Evolutionary conservation across 1,140 invertebrate genomes (phyloP).

Genomic region (Halictus rubicundus): DNA sequence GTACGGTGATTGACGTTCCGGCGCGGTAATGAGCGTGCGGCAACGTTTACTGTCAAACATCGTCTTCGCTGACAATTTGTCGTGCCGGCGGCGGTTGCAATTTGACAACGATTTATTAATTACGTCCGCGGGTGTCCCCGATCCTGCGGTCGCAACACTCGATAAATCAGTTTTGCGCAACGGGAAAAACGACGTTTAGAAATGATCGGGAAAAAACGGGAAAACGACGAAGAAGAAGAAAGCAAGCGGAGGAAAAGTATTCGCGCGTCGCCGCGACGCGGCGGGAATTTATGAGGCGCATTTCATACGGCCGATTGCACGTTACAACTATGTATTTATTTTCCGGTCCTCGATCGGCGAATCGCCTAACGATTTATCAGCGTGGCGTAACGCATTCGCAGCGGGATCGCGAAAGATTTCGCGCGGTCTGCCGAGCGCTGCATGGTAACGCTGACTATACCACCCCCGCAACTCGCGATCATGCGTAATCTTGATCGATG

Average conservation of each 20-base stretch:
- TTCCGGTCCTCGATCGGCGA: background rate
- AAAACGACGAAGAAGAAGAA: too few species aligned
- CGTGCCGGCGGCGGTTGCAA: background rate
- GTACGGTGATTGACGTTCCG: background rate
- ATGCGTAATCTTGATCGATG: background rate
- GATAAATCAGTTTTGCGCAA: constrained; percentile 6
- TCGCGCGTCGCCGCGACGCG: too few species aligned
- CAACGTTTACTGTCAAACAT: background rate
- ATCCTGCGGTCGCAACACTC: background rate
- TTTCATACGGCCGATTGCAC: background rate
- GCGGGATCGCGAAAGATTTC: background rate
- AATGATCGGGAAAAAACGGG: background rate
- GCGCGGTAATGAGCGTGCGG: background rate
- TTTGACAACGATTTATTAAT: constrained; percentile 4
- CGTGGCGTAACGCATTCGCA: constrained; percentile 3
- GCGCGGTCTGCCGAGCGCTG: background rate
- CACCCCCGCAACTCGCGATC: background rate
- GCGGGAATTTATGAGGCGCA: background rate
- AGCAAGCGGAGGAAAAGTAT: too few species aligned
- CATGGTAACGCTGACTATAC: background rate
- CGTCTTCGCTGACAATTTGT: background rate
- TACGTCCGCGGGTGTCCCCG: background rate
- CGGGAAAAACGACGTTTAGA: background rate
- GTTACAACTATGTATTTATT: background rate
- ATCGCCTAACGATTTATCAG: constrained; percentile 4